These are phyloP conservation scores for Pyxicephalus adspersus DNA, from an alignment of 2,113 vertebrate species.

Conservation along the genomic window DNA sequence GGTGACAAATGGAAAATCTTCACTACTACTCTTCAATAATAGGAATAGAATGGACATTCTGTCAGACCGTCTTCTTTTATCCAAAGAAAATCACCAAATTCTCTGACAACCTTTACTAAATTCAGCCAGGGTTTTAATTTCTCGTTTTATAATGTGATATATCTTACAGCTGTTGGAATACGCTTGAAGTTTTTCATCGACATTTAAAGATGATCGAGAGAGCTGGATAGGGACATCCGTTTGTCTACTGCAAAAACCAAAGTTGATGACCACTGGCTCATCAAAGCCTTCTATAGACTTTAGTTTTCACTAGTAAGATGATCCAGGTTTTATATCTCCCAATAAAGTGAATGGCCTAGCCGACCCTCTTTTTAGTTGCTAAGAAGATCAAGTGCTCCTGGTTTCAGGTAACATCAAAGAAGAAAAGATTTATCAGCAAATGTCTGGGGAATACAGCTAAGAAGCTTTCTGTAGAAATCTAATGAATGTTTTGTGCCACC, in stretches of 20 bases:
- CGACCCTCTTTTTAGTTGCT: constrained; percentile 43
- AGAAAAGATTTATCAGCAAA: constrained; percentile 41
- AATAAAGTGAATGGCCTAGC: constrained; percentile 37
- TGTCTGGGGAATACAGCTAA: constrained; percentile 14
- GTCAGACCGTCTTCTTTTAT: too few relatives aligned
- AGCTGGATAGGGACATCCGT: constrained; percentile 20
- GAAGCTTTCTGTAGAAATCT: background rate
- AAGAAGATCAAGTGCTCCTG: constrained; percentile 51
- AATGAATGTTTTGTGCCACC: constrained; percentile 27
- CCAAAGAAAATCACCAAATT: too few relatives aligned
- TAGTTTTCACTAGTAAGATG: constrained; percentile 41
- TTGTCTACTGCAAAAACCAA: constrained; percentile 33
- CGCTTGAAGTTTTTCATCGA: constrained; percentile 28
- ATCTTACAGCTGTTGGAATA: constrained; percentile 9
- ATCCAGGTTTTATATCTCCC: constrained; percentile 43
- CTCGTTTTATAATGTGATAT: constrained; percentile 1
- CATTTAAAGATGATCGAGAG: constrained; percentile 36
- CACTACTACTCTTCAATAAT: too few relatives aligned
- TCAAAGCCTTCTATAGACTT: constrained; percentile 47
- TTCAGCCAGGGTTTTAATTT: constrained; percentile 11
- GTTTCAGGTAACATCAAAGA: constrained; percentile 53
- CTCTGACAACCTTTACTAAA: too few relatives aligned
- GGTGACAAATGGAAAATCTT: too few relatives aligned
- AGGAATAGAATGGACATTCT: too few relatives aligned
- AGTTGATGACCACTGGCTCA: constrained; percentile 43